Evolutionary conservation across 2,888 invertebrate species (phyloP).

Genomic region (Gastracanthus pulcherrimus): DNA sequence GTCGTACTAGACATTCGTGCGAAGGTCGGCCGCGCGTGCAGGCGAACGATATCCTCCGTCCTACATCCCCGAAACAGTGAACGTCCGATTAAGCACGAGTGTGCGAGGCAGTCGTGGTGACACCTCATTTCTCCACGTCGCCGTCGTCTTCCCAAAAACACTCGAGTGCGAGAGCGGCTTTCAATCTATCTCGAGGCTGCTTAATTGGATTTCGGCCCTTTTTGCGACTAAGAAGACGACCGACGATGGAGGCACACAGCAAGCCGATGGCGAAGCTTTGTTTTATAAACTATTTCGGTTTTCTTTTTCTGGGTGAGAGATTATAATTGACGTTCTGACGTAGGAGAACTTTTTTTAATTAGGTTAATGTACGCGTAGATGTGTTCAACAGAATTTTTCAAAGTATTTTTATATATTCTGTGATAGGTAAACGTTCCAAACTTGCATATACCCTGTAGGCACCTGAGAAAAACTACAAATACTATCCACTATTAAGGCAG

Average conservation of each 20-base stretch:
- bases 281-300: neutral
- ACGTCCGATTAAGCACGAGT: slow-evolving; percentile 23
- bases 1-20: neutral
- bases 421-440: no score
- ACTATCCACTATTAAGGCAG: no score
- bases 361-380: no score
- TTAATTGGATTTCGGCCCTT: slow-evolving; percentile 39
- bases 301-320: no score
- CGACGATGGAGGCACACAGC: no score
- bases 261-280: neutral
- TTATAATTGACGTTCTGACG: no score
- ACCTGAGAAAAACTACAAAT: no score
- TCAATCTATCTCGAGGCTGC: slow-evolving; percentile 30
- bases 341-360: neutral
- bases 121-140: slow-evolving; percentile 38
- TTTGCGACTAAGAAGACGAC: neutral
- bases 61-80: neutral
- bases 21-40: neutral
- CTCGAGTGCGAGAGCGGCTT: slow-evolving; percentile 30
- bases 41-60: neutral
- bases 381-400: no score
- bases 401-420: no score
- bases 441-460: no score
- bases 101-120: neutral
- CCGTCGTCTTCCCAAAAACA: slow-evolving; percentile 34